These are phyloP conservation scores for Halocaridina rubra DNA, from an alignment of 2,888 invertebrate species.

Conservation along the genomic window DNA sequence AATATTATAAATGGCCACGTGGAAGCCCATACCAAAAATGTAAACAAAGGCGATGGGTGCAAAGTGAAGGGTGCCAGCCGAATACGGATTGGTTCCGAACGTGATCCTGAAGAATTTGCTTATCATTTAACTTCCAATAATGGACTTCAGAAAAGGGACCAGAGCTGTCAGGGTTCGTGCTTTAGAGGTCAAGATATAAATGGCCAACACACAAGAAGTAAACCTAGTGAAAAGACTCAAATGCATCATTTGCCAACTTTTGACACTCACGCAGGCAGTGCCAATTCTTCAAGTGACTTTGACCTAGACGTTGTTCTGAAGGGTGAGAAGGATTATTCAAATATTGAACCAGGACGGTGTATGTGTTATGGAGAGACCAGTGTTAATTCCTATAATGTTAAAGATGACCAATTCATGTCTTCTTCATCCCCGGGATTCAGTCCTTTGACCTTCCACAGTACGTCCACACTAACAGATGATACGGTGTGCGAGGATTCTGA, in stretches of 20 bases:
- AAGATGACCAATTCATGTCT: background rate
- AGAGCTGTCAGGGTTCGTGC: background rate
- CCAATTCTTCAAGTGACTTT: too few relatives aligned
- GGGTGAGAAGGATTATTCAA: background rate
- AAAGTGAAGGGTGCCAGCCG: constrained; percentile 16
- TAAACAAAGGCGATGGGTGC: background rate
- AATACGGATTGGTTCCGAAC: background rate
- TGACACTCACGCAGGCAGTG: background rate
- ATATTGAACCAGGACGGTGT: background rate
- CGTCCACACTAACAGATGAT: constrained; percentile 16
- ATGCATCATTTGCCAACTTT: too few relatives aligned
- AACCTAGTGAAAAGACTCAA: too few relatives aligned
- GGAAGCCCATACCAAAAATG: background rate
- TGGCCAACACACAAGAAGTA: too few relatives aligned
- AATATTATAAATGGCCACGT: background rate
- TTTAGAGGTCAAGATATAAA: too few relatives aligned
- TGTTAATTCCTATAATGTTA: background rate
- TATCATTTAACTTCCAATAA: background rate
- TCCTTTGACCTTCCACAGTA: constrained; percentile 11
- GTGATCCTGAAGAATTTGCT: background rate
- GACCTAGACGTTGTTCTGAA: background rate
- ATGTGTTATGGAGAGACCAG: background rate
- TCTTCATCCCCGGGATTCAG: background rate
- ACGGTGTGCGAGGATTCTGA: constrained; percentile 28
- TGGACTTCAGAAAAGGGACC: background rate